Conservation (phyloP, 2,113 vertebrate genomes). For the Silurus meridionalis region DNA sequence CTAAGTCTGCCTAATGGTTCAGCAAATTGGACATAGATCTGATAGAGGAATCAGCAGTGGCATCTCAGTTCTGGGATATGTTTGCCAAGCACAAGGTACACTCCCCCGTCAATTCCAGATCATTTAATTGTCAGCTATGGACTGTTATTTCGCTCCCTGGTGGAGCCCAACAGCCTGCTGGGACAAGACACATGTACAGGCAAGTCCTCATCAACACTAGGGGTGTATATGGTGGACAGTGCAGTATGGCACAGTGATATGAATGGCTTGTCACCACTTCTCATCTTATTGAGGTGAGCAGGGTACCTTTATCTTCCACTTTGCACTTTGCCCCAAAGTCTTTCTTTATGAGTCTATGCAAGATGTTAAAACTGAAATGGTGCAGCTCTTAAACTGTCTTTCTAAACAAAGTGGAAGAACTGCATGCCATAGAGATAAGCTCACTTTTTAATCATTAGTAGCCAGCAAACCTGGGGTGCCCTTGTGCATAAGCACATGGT, state of each 20-base stretch:
- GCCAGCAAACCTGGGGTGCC: background rate
- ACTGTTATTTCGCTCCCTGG: background rate
- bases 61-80: background rate
- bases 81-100: background rate
- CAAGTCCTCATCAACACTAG: background rate
- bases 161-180: background rate
- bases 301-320: background rate
- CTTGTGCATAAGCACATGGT: background rate
- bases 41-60: background rate
- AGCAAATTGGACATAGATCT: background rate
- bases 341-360: background rate
- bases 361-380: background rate
- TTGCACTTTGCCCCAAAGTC: background rate
- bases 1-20: background rate
- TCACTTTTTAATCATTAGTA: background rate
- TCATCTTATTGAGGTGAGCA: background rate
- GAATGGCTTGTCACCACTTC: background rate
- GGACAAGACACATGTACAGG: background rate
- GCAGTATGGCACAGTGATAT: background rate
- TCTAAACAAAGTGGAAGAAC: background rate
- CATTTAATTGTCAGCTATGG: background rate
- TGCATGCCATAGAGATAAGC: background rate
- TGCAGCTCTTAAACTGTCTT: background rate
- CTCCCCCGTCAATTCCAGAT: background rate
- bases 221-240: background rate